Evolutionary conservation across 2,113 vertebrate species (phyloP).

Genomic region (Oophaga pumilio): DNA sequence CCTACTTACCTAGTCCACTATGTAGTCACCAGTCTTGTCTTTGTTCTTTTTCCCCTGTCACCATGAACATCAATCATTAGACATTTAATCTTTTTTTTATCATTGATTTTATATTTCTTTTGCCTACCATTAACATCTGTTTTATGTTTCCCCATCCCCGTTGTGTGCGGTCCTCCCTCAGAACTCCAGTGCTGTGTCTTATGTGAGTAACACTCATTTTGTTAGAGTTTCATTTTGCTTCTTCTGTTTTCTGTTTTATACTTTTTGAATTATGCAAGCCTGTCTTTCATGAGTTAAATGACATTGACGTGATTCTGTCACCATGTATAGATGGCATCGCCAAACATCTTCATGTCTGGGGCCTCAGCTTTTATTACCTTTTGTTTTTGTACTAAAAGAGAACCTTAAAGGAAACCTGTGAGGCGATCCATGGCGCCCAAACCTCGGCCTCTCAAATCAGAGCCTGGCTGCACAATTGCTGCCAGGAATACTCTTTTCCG

Average conservation of each 20-base stretch:
- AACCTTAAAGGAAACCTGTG: too few species aligned
- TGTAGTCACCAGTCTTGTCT: neutral
- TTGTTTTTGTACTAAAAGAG: too few species aligned
- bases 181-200: constrained; percentile 64
- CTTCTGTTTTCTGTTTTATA: neutral
- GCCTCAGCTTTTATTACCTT: too few species aligned
- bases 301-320: too few species aligned
- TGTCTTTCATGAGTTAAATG: too few species aligned
- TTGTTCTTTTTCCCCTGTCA: neutral
- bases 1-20: neutral
- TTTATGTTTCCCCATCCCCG: constrained; percentile 63
- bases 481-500: too few species aligned
- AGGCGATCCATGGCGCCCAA: too few species aligned
- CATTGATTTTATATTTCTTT: constrained; percentile 5
- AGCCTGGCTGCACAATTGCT: too few species aligned
- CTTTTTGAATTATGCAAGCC: too few species aligned
- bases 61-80: neutral
- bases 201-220: constrained; percentile 68
- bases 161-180: constrained; percentile 63
- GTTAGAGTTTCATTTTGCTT: neutral
- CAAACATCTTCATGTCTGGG: too few species aligned
- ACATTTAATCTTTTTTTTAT: neutral
- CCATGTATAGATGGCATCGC: too few species aligned
- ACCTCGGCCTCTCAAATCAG: too few species aligned
- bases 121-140: constrained; percentile 28